Conservation (phyloP, 2,888 invertebrate species). For the Sarcophaga carnaria region DNA sequence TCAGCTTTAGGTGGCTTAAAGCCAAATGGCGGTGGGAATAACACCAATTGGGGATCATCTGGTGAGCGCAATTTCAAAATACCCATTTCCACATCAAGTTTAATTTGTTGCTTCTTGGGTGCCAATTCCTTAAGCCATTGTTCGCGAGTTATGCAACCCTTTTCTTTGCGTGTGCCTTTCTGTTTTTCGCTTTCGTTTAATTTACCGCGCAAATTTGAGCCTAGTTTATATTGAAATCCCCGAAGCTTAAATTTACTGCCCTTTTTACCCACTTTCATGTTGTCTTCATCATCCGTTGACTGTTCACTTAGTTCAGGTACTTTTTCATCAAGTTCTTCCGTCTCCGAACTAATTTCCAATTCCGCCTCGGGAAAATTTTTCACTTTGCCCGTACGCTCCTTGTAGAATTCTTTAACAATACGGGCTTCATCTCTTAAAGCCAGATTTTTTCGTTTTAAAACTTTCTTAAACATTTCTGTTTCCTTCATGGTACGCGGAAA, state of each 20-base stretch:
- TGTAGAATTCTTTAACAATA: constrained; percentile 74
- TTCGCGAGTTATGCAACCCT: constrained; percentile 77
- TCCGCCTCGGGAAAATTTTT: constrained; percentile 74
- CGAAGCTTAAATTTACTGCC: constrained; percentile 77
- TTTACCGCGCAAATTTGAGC: constrained; percentile 77
- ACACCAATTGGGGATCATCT: constrained; percentile 76
- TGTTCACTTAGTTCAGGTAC: constrained; percentile 74
- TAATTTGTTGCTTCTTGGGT: constrained; percentile 74
- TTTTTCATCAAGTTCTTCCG: constrained; percentile 65
- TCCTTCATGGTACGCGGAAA: constrained; percentile 79
- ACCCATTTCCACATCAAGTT: constrained; percentile 75
- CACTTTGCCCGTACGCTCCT: constrained; percentile 72
- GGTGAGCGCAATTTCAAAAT: constrained; percentile 74
- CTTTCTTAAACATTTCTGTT: constrained; percentile 73
- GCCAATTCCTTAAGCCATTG: constrained; percentile 79
- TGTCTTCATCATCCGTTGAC: constrained; percentile 79
- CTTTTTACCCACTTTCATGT: constrained; percentile 76
- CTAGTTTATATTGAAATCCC: constrained; percentile 79
- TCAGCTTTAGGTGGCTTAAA: constrained; percentile 56
- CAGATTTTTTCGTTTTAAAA: constrained; percentile 75
- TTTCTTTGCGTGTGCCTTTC: constrained; percentile 73
- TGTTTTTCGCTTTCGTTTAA: constrained; percentile 73
- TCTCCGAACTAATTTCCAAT: constrained; percentile 74
- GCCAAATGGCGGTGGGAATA: constrained; percentile 74
- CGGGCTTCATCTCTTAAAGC: constrained; percentile 75